These are phyloP conservation scores for Goniozus legneri DNA, from an alignment of 1,140 invertebrate genomes.

Conservation along the genomic window DNA sequence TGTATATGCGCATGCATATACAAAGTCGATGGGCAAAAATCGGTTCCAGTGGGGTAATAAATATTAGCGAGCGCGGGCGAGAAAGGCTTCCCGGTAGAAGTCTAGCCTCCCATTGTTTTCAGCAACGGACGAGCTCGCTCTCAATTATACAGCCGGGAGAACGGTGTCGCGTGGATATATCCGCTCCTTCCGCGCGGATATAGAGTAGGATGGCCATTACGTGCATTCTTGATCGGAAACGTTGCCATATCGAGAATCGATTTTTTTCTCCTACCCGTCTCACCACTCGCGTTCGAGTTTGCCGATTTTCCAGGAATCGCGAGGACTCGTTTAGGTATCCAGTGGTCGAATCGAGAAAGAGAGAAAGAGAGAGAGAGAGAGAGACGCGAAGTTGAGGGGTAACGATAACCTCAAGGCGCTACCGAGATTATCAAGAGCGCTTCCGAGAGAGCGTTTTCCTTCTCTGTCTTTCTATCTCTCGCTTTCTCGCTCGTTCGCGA, in stretches of 20 bases:
- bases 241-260: slow-evolving; percentile 10
- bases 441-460: neutral
- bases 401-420: neutral
- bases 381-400: neutral
- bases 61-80: slow-evolving; percentile 33
- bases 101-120: slow-evolving; percentile 36
- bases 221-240: slow-evolving; percentile 8
- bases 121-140: slow-evolving; percentile 21
- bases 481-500: no score
- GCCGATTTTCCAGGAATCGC: no score
- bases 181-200: no score
- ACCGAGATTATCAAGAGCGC: neutral
- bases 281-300: no score
- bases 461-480: no score
- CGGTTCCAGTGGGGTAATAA: slow-evolving; percentile 33
- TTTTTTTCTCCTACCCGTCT: slow-evolving; percentile 9
- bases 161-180: no score
- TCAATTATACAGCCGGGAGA: slow-evolving; percentile 19
- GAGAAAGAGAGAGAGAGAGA: neutral
- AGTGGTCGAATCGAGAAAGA: neutral
- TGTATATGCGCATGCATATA: no score
- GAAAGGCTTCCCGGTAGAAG: slow-evolving; percentile 32
- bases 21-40: no score
- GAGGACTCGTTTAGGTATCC: no score
- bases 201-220: no score